Base-by-base conservation (phyloP, 2,888 invertebrate species). In the Chaetoderma sp. region DNA sequence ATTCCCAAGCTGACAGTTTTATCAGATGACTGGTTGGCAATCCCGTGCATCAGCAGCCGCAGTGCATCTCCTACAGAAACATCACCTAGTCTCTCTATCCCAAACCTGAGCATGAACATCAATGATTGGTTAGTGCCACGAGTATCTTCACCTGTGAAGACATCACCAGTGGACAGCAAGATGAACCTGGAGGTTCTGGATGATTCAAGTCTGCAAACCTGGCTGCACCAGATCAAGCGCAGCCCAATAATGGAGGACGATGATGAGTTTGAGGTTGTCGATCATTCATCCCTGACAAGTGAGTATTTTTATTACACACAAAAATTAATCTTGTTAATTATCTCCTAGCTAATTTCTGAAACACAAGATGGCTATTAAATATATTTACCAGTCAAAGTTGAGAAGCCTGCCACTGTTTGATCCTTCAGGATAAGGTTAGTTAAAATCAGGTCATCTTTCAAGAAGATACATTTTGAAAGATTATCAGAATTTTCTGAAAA, bases 181-280 rank as follows among this genome's bases (percentile, higher is more conserved):
- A 13, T 23, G 25, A 33, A 25, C 25, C 28, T 42, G 57, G 30
- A 39, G 30, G 16, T 47, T 8, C 4, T 36, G 58, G 21, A 70
- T 18, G 72, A 73, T 63, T 73, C 78, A 60, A 81, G 81, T 59
- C 78, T 83, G 60, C 78, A 80, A 63, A 78, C 77, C 52, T 84
- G 84, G 84, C 74, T 84, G 30, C 75, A 73, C 57, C 80, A 81
- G 57, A 79, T 84, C 58, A 80, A 83, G 64, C 76, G 78, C 50
- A 76, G 78, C 57, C 75, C 77, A 1, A 78, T 78, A 52, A 69
- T 75, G 42, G 84, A 84, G 39, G 83, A 83, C n/a, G 80, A 80
- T 30, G 78, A 78, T 60, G 79, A 78, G 33, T 82, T 78, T 75
- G 81, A 81, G 60, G 78, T 81, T 61, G 71, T 80, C 10, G 79